phyloP scores from a whole-genome alignment of 2,113 vertebrate species.

The Passer montanus region DNA sequence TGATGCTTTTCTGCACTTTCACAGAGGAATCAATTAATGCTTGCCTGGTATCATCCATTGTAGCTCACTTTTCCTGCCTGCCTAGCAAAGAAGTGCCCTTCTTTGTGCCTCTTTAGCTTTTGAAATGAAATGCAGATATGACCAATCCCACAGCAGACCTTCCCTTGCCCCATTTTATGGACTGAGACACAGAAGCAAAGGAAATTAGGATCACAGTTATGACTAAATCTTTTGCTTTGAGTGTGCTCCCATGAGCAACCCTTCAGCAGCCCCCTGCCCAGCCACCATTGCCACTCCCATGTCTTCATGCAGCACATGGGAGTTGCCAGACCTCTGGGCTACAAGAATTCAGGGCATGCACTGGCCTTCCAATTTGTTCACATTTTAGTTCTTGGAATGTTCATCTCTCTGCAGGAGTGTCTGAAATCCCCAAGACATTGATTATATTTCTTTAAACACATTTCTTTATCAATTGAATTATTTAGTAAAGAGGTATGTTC shows the following conservation, averaged over 20 bases:
- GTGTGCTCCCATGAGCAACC: accelerated
- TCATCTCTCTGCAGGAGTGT: not conserved
- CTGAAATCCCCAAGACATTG: not conserved
- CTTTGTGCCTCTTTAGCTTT: not conserved
- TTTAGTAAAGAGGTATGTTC: constrained; percentile 36
- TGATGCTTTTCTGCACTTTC: not conserved
- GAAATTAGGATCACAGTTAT: not conserved
- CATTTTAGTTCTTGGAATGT: not conserved
- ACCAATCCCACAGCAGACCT: not conserved
- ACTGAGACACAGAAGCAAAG: not conserved
- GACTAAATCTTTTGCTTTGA: not conserved
- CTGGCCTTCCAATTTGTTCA: not conserved
- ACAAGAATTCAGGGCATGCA: not conserved
- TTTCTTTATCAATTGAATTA: constrained; percentile 43
- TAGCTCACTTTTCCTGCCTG: not conserved
- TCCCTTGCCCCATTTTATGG: not conserved
- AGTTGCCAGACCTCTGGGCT: not conserved
- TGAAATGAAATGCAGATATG: not conserved
- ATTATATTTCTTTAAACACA: constrained; percentile 19
- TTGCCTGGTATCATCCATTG: not conserved
- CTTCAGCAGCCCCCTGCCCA: not conserved
- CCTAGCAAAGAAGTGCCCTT: not conserved
- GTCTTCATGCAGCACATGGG: not conserved
- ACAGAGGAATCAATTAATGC: not conserved
- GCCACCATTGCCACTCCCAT: accelerated